Base-by-base conservation (phyloP, 2,888 invertebrate genomes). In the Drosophila testacea region DNA sequence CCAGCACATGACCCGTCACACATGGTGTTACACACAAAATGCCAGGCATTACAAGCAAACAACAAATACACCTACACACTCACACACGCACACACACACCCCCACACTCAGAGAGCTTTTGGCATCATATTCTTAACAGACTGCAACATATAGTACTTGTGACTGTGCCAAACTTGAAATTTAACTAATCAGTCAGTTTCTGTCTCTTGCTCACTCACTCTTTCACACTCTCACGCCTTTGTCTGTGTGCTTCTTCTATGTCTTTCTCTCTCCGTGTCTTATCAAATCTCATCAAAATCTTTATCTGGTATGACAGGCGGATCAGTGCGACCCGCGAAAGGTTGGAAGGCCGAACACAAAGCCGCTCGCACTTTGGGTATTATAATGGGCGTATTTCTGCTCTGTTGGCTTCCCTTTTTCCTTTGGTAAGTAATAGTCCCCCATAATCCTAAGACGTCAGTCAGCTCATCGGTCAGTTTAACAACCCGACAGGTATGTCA, bases 321-420 rank as follows among this genome's bases (percentile, higher is more conserved):
- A 67, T 93, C 93, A 22, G 95, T 96, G 64, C 94, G 96, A 61
- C 95, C 95, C 55, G 95, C 95, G 42, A 96, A 96, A 92, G 96
- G 97, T 77, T 97, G 97, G 97, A 94, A 96, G 72, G 96, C 96
- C 6, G 97, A 97, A 90, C 97, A 97, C 93, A 97, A 97, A 92
- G 98, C 98, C 1, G 98, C 98, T 44, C 95, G 98, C 89, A 99
- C 98, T 52, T 94, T 98, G 44, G 98, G 98, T 79, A 98, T 98
- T 89, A 98, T 99, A 82, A 98, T 99, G 95, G 98, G 98, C 39
- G 98, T 97, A 32, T 98, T 98, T 93, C 94, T 98, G 79, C 93
- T 98, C 64, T 98, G 98, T 92, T 98, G 98, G 98, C 94, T 98
- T 84, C 98, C 98, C 56, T 98, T 98, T 94, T 98, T 98, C 94